Evolutionary conservation across 35 echinoderm and acorn worm species (phyloP), one percentile per base, ranked within the genome.

Genomic region (Apostichopus japonicus): DNA sequence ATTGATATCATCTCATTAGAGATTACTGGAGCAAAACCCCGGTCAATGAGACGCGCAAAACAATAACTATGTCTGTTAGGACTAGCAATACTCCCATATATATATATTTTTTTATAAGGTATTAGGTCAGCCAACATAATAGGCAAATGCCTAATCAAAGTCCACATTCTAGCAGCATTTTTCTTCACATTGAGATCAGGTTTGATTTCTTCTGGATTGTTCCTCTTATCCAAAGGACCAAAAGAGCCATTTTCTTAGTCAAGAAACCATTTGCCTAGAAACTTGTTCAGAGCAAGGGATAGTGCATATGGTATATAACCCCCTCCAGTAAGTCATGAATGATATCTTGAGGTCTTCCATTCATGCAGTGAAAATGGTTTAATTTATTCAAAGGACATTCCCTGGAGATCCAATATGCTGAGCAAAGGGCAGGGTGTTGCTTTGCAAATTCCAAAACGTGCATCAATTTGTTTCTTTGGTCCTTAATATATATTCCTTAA

Each of bases 131-230:
- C 16, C 77, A 92, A 25, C 33, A 92, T 21, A 82, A 25, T 80
- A 77, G 79, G 90, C 25, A 92, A 70, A 13, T 62, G 25, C 17
- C 90, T 80, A n/a, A 92, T 81, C 9, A 92, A 55, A 81, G 55
- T 80, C 90, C 90, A 92, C 21, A 80, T 92, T 52, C 90, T 80
- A 8, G 90, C 77, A 80, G 90, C 77, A 92, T 92, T 92, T 92
- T 92, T 73, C 16, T 92, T 92, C 10, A 92, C 90, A 79, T 23
- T 92, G n/a, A 78, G 53, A 52, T 16, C n/a, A n/a, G 9, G 53
- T 79, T 55, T 57, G 44, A 80, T 65, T 57, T 58, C 5, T 27
- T 79, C 90, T 7, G 90, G 90, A 79, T 92, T 92, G 78, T 92
- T 92, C 55, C 90, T 92, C 77, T 57, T 92, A 65, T 92, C 90